Evolutionary conservation across 2,797 vertebrate genomes (phyloP), one percentile per base, ranked within the genome.

Genomic region (Gymnoscopelus microlampas): DNA sequence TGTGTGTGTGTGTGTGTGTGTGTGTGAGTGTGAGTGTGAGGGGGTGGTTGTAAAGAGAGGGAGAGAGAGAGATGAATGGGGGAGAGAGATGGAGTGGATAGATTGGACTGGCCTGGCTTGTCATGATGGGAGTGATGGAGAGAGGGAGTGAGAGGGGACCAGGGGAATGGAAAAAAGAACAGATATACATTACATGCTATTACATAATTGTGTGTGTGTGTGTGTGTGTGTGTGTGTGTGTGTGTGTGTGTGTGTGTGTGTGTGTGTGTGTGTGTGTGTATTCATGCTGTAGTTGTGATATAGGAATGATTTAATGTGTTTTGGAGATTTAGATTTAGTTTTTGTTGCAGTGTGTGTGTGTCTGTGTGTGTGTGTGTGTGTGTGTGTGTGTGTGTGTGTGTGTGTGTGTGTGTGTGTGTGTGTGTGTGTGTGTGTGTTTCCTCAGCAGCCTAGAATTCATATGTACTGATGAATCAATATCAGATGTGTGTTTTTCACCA

Each of bases 381-480:
- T 70, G 51, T 57, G 50, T 71, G 61, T 60, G 62, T 71, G 61
- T 65, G 67, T 69, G 57, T 69, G 58, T 60, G 58, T 69, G 67
- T 53, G 29, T 70, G 32, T 70, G 50, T 62, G 51, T 62, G 47
- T 57, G 39, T 54, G 49, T 66, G 50, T 73, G 35, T 66, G 55
- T 55, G 49, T 47, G 35, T 60, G 57, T 50, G 35, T 60, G 49
- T 51, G 23, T 32, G 39, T 23, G 35, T n/a, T 7, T 59, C 66
- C 14, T 53, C 13, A 9, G 56, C 39, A 12, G 64, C 26, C 51
- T 47, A 68, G 74, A 57, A 82, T 85, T 86, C 62, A 74, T 77
- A 61, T 85, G 78, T 66, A 63, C 56, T 67, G 70, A 66, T 44
- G 15, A 49, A 61, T 82, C 74, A 65, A 70, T 80, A 70, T 76